phyloP scores from a whole-genome alignment of 2,113 vertebrate genomes.

The Harpagus bidentatus region DNA sequence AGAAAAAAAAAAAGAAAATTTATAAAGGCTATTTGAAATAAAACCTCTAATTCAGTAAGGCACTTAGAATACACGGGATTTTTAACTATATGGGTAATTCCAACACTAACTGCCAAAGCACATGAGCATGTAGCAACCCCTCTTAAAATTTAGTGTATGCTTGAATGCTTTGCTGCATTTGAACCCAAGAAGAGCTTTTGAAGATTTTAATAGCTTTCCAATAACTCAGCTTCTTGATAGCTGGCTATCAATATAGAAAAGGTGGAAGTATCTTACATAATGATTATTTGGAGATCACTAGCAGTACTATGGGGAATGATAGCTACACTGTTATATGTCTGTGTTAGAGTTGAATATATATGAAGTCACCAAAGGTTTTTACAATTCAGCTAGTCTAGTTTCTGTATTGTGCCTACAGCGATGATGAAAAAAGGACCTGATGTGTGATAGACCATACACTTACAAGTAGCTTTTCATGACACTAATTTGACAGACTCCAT shows the following conservation, averaged over 20 bases:
- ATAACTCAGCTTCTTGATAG: background rate
- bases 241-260: background rate
- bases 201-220: background rate
- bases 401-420: background rate
- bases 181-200: background rate
- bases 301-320: background rate
- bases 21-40: background rate
- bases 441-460: background rate
- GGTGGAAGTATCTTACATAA: background rate
- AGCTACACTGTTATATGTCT: background rate
- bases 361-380: background rate
- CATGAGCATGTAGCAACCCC: background rate
- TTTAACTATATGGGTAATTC: background rate
- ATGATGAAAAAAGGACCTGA: conserved; percentile 35
- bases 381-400: background rate
- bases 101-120: background rate
- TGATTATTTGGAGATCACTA: background rate
- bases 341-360: background rate
- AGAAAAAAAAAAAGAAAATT: background rate
- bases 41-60: background rate
- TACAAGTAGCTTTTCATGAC: conserved; percentile 40
- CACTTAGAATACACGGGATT: background rate
- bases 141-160: background rate
- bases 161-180: background rate
- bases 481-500: conserved; percentile 47